Evolutionary conservation across 1,140 invertebrate genomes (phyloP), one percentile per base, ranked within the genome.

Genomic region (Copidosoma floridanum): DNA sequence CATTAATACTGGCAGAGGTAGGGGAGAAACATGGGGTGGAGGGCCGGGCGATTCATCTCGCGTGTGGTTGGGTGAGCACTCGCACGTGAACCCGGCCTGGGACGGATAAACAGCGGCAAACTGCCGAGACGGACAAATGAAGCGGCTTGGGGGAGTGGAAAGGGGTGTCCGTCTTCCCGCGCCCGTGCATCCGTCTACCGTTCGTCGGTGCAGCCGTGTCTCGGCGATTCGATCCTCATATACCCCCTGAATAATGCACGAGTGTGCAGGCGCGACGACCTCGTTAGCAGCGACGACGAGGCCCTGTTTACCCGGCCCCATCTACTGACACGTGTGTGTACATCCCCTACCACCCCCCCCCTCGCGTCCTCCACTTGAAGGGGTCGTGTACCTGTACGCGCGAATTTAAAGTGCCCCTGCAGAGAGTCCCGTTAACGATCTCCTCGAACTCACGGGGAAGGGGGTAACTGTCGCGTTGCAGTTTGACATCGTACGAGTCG

Each of bases 1-100:
- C 57, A 65, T 68, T 68, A 65, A 66, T 65, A 65, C 54, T 58
- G 58, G 59, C 40, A 57, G 60, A 65, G 59, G n/a, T n/a, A n/a
- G n/a, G n/a, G n/a, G n/a, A n/a, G n/a, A n/a, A n/a, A n/a, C n/a
- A n/a, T n/a, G n/a, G n/a, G n/a, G n/a, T n/a, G n/a, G n/a, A n/a
- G n/a, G n/a, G n/a, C n/a, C n/a, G n/a, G n/a, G n/a, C n/a, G n/a
- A n/a, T n/a, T n/a, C n/a, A n/a, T n/a, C n/a, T n/a, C n/a, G n/a
- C n/a, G n/a, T n/a, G n/a, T n/a, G n/a, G n/a, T n/a, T n/a, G n/a
- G n/a, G n/a, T n/a, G n/a, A 7, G 20, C 41, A 12, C 20, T 44
- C 41, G 18, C n/a, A n/a, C n/a, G 1, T 23, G 16, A 12, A 3
- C 20, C 14, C 20, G 14, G 1, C 12, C 14, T 18, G 37, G 46